phyloP scores from a whole-genome alignment of 2,888 invertebrate genomes.

The Phyto melanocephala region DNA sequence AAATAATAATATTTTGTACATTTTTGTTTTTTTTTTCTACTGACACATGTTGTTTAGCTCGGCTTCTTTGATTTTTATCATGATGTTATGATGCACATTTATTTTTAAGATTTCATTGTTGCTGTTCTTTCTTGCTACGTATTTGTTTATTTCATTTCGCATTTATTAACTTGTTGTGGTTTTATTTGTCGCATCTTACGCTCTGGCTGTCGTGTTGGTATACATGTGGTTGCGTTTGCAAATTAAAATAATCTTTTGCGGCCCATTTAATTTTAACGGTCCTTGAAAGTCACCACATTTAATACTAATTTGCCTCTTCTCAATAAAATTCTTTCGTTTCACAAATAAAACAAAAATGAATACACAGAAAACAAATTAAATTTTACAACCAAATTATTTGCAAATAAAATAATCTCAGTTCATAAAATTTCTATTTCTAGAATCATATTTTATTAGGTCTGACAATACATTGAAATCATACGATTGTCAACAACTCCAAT shows the following conservation, averaged over 20 bases:
- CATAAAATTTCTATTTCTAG: too few relatives aligned
- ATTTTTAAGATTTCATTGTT: too few relatives aligned
- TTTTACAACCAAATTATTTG: too few relatives aligned
- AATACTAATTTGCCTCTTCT: conserved; percentile 75
- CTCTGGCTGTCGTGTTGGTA: conserved; percentile 58
- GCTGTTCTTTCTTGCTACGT: neutral
- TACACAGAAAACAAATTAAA: neutral
- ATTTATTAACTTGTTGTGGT: conserved; percentile 20
- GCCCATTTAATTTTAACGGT: conserved; percentile 76
- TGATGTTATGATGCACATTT: neutral
- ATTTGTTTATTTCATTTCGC: conserved; percentile 8
- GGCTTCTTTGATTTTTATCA: conserved; percentile 63
- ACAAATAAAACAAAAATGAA: conserved; percentile 5
- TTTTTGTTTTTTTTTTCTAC: neutral
- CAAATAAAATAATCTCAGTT: too few relatives aligned
- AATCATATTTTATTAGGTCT: too few relatives aligned
- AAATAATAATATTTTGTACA: neutral
- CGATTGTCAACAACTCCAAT: too few relatives aligned
- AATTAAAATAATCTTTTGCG: conserved; percentile 77
- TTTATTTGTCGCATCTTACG: conserved; percentile 69
- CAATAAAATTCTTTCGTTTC: conserved; percentile 58
- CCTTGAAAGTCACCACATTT: conserved; percentile 74
- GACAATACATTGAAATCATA: too few relatives aligned
- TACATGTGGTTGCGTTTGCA: conserved; percentile 70
- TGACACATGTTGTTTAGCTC: conserved; percentile 51